A percentile compares a stretch with the other conserved stretches of the same genome.
Evolutionary conservation across 2,797 vertebrate genomes (phyloP).

Genomic region (Catharus ustulatus): DNA sequence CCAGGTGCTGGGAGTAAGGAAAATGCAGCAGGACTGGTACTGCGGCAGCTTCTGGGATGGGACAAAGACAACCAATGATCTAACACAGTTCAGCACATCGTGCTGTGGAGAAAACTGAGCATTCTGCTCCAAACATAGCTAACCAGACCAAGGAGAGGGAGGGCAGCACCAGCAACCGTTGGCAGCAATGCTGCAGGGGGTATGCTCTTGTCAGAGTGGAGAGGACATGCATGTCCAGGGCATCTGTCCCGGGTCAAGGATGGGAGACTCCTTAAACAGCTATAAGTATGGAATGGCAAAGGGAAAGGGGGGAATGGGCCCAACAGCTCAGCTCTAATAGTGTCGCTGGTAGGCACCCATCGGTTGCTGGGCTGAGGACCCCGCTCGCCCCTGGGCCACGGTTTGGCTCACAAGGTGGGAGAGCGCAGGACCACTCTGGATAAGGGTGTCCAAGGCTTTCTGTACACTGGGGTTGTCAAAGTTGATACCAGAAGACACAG

Average conservation of each 20-base stretch:
- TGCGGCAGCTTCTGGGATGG: background rate
- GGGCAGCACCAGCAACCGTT: slow-evolving; percentile 25
- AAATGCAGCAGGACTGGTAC: background rate
- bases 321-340: slow-evolving; percentile 75
- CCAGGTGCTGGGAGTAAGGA: background rate
- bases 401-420: slow-evolving; percentile 88
- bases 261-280: slow-evolving; percentile 57
- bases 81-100: background rate
- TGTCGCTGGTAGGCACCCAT: slow-evolving; percentile 90
- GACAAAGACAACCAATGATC: background rate
- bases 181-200: slow-evolving; percentile 21
- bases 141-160: slow-evolving; percentile 18
- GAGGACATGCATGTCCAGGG: slow-evolving; percentile 42
- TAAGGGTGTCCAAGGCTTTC: slow-evolving; percentile 97
- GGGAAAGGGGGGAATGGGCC: background rate
- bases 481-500: slow-evolving; percentile 86
- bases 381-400: slow-evolving; percentile 70
- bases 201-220: slow-evolving; percentile 34
- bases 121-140: background rate
- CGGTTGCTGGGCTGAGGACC: slow-evolving; percentile 75
- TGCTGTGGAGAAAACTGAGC: background rate
- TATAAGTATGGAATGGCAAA: slow-evolving; percentile 65
- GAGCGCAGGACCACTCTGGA: slow-evolving; percentile 94
- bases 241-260: background rate
- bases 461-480: slow-evolving; percentile 98